Conservation (phyloP, 2,113 vertebrate genomes). For the Indicator maculatus region DNA sequence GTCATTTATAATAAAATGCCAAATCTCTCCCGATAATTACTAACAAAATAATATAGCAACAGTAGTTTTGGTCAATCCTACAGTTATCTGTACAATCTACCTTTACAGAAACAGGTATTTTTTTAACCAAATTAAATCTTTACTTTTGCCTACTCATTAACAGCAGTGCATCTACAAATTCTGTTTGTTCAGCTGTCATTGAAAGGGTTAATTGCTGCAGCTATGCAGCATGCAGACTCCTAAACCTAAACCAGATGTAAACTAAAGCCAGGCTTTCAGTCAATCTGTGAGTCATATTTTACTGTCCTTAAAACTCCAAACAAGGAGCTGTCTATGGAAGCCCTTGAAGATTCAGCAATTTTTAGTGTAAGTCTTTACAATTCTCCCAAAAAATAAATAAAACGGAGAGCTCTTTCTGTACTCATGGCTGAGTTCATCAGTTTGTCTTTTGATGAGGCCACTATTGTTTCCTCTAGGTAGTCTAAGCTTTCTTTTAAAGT, state of each 20-base stretch:
- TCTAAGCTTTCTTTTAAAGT: slow-evolving; percentile 4
- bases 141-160: neutral
- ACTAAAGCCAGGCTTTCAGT: slow-evolving; percentile 70
- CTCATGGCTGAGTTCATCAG: slow-evolving; percentile 16
- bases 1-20: neutral
- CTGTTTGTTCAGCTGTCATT: slow-evolving; percentile 26
- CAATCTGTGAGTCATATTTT: slow-evolving; percentile 72
- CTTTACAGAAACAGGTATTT: neutral
- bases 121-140: neutral
- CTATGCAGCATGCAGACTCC: slow-evolving; percentile 47
- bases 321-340: slow-evolving; percentile 65
- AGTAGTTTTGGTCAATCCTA: neutral
- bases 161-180: neutral
- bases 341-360: slow-evolving; percentile 60
- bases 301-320: slow-evolving; percentile 72
- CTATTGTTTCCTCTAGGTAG: neutral
- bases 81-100: neutral
- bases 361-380: slow-evolving; percentile 63
- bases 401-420: slow-evolving; percentile 39
- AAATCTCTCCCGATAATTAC: neutral
- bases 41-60: neutral
- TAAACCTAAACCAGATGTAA: slow-evolving; percentile 78
- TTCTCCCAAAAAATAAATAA: slow-evolving; percentile 43
- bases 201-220: slow-evolving; percentile 68
- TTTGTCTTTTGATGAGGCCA: slow-evolving; percentile 26